Percentiles rank a stretch among this genome's conserved stretches.
These are phyloP conservation scores for Coendou prehensilis DNA, from an alignment of 2,797 vertebrate species.

Conservation along the genomic window DNA sequence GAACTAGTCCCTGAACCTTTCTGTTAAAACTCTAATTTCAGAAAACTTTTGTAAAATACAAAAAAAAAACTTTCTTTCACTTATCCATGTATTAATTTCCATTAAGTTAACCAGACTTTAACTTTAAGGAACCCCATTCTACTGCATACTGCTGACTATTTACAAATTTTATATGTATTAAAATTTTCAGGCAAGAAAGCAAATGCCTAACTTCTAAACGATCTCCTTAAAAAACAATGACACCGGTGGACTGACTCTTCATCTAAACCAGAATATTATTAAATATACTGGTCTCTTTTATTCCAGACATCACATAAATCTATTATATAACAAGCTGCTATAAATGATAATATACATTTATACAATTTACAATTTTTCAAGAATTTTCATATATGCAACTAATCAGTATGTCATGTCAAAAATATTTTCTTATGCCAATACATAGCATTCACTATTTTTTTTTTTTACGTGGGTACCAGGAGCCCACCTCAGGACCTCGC, in stretches of 20 bases:
- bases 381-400: not conserved
- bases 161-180: slow-evolving; percentile 28
- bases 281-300: not conserved
- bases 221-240: not conserved
- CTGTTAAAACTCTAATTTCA: not conserved
- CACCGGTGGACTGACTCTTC: slow-evolving; percentile 50
- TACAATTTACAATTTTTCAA: slow-evolving; percentile 22
- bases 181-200: not conserved
- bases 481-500: too few relatives aligned
- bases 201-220: not conserved
- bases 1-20: not conserved
- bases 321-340: slow-evolving; percentile 11
- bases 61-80: slow-evolving; percentile 69
- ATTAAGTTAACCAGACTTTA: slow-evolving; percentile 73
- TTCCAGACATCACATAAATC: slow-evolving; percentile 3
- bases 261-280: slow-evolving; percentile 71
- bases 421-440: slow-evolving; percentile 43
- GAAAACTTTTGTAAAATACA: slow-evolving; percentile 29
- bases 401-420: not conserved
- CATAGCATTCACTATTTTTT: not conserved
- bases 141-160: not conserved
- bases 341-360: slow-evolving; percentile 20
- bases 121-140: slow-evolving; percentile 31
- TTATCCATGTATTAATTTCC: slow-evolving; percentile 69
- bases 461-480: too few relatives aligned